phyloP scores from a whole-genome alignment of 2,888 invertebrate genomes.

The Ichneumoninae sp. region DNA sequence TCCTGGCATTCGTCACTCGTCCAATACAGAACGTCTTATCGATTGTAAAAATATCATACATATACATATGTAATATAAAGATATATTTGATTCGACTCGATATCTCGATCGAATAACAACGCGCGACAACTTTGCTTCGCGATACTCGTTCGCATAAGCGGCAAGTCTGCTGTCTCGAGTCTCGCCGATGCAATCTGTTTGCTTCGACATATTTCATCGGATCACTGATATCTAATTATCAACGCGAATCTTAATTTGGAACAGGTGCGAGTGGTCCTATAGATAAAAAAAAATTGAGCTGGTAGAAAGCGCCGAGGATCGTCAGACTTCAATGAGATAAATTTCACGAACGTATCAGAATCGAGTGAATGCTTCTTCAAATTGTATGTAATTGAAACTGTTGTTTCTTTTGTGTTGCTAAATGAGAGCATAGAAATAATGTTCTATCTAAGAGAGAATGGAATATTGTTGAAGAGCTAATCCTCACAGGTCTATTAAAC shows the following conservation, averaged over 20 bases:
- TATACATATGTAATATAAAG: not conserved
- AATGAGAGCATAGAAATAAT: not conserved
- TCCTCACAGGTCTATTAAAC: too few relatives aligned
- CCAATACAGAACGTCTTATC: constrained; percentile 17
- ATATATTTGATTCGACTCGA: constrained; percentile 2
- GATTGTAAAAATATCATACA: constrained; percentile 1
- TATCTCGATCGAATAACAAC: constrained; percentile 22
- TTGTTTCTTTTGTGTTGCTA: not conserved
- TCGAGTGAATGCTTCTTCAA: not conserved
- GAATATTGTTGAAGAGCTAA: not conserved
- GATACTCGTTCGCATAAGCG: constrained; percentile 57
- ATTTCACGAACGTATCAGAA: not conserved
- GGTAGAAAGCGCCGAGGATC: not conserved
- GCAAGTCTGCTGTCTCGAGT: constrained; percentile 26
- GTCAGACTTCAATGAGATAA: not conserved
- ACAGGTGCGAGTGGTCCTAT: not conserved
- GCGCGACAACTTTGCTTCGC: constrained; percentile 8
- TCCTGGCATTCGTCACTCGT: constrained; percentile 20
- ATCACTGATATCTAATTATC: not conserved
- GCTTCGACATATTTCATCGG: not conserved
- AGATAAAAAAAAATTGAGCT: not conserved
- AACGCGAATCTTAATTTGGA: not conserved
- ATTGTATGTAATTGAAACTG: not conserved
- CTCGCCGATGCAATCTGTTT: constrained; percentile 14
- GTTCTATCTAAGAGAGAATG: not conserved